phyloP scores from a whole-genome alignment of 2,113 vertebrate genomes.

The Clarias magur region DNA sequence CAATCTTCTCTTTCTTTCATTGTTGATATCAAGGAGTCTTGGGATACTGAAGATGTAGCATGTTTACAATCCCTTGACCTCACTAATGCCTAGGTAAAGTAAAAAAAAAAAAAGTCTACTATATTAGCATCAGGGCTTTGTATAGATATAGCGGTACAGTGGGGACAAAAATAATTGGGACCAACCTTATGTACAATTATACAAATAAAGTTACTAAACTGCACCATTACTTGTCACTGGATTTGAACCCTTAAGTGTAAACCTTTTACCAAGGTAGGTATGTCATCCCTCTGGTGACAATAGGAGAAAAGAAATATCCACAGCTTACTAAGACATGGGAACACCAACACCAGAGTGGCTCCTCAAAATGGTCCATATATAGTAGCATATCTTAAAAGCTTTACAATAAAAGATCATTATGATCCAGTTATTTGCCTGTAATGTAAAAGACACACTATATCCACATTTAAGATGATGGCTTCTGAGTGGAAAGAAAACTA shows the following conservation, averaged over 20 bases:
- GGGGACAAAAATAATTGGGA: neutral
- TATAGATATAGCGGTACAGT: neutral
- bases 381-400: neutral
- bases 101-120: neutral
- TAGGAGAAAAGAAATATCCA: no score
- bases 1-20: neutral
- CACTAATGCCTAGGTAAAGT: no score
- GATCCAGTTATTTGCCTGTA: neutral
- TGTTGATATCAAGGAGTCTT: neutral
- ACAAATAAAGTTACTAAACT: neutral
- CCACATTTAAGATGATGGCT: neutral
- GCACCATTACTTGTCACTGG: neutral
- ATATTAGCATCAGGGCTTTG: neutral
- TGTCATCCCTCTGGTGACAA: no score
- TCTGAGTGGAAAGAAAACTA: neutral
- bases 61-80: neutral
- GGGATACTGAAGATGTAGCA: neutral
- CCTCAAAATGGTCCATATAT: neutral
- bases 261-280: neutral
- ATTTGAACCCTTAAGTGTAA: neutral
- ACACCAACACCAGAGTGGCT: no score
- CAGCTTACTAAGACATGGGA: no score
- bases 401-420: neutral
- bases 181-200: neutral
- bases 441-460: neutral